These are phyloP conservation scores for Pica pica DNA, from an alignment of 2,113 vertebrate genomes.

Conservation along the genomic window DNA sequence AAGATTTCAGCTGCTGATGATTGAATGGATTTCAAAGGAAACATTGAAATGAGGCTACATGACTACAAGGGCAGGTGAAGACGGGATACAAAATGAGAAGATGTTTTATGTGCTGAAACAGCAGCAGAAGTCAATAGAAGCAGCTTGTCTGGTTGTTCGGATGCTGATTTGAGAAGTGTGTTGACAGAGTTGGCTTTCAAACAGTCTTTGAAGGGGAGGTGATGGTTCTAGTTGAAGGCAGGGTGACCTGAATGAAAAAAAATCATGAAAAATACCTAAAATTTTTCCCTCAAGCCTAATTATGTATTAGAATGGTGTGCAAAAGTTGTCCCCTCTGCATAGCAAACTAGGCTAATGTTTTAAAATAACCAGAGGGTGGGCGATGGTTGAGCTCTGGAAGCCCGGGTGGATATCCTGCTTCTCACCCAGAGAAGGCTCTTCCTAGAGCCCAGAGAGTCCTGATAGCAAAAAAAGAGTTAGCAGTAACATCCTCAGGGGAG, in stretches of 20 bases:
- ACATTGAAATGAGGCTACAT: slow-evolving; percentile 16
- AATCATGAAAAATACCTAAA: background rate
- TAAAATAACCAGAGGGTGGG: background rate
- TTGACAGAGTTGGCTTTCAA: slow-evolving; percentile 49
- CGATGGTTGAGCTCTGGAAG: background rate
- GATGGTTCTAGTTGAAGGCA: background rate
- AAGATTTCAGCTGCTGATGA: slow-evolving; percentile 41
- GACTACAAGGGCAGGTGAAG: slow-evolving; percentile 37
- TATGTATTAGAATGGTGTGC: background rate
- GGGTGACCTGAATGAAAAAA: background rate
- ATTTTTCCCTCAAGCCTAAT: background rate
- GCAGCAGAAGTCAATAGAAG: slow-evolving; percentile 50
- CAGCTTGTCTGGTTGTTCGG: slow-evolving; percentile 39
- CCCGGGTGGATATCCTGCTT: background rate
- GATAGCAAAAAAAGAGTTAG: background rate
- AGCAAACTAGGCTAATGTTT: background rate
- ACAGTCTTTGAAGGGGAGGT: slow-evolving; percentile 38
- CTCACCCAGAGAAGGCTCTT: background rate
- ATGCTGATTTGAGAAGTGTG: slow-evolving; percentile 41
- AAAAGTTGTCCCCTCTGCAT: background rate
- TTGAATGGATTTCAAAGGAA: slow-evolving; percentile 52
- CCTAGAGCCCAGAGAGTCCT: background rate
- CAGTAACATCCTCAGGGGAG: background rate
- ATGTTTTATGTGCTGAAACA: slow-evolving; percentile 48
- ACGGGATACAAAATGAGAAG: background rate